Base-by-base conservation (phyloP, 2,888 invertebrate species). In the Trichogramma evanescens region DNA sequence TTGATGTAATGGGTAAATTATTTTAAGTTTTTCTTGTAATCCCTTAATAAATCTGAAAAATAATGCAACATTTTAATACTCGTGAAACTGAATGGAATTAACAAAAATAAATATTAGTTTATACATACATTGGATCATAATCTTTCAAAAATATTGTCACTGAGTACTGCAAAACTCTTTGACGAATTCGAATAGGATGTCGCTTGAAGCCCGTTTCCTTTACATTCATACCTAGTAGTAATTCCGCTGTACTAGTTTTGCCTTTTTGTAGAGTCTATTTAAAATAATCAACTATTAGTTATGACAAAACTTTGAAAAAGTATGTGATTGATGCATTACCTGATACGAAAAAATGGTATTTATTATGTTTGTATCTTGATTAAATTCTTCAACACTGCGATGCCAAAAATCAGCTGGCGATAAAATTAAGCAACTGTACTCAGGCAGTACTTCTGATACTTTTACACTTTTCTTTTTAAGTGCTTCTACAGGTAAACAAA, bases 351-450 rank as follows among this genome's bases (percentile, higher is more conserved):
- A 91, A 63, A 94, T 86, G 1, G 93, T 93, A 67, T 84, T 86
- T 64, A 93, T 82, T 66, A 94, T 85, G 72, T 90, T 89, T 8
- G 86, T 82, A 75, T 95, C 94, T 65, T 87, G 82, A 56, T 88
- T 85, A 75, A 92, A 95, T 49, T 86, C 82, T 70, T 89, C 87
- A 42, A 87, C 80, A 75, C 90, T 90, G 74, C 92, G 89, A 68
- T 89, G 87, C 97, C 97, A 97, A 61, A 97, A 83, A 80, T 93
- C 95, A 5, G 94, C 95, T 0, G 96, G 97, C 1, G 96, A 96
- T 6, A 97, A 80, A 46, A 94, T 81, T 40, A 97, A 82, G 77
- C 97, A 97, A 75, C 88, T 91, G 76, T 93, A 96, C 75, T 95
- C 91, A 0, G 97, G 96, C 65, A 97, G 82, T 58, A 91, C 82